These are phyloP conservation scores for Amphimallon solstitiale DNA, from an alignment of 2,888 invertebrate species.

Conservation along the genomic window DNA sequence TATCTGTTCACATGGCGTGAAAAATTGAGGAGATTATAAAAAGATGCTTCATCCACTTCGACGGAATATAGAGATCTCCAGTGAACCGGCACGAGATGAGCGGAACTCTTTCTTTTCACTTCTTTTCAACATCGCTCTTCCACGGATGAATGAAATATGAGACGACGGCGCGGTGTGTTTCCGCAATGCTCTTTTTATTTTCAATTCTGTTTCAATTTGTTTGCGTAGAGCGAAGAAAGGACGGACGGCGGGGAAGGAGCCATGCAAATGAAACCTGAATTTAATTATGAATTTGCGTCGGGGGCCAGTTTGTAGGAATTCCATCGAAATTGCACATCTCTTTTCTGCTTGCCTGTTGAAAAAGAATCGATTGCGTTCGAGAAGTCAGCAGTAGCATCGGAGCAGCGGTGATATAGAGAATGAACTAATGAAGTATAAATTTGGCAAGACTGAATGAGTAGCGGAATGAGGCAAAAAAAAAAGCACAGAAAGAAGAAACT, in stretches of 20 bases:
- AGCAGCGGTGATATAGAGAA: no score
- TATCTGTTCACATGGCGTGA: background rate
- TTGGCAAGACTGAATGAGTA: background rate
- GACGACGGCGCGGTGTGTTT: slow-evolving; percentile 5
- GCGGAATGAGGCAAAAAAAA: background rate
- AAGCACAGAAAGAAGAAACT: slow-evolving; percentile 1
- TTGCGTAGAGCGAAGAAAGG: slow-evolving; percentile 13
- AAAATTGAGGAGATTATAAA: slow-evolving; percentile 12
- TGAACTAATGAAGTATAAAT: slow-evolving; percentile 24
- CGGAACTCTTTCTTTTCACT: background rate
- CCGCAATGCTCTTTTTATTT: slow-evolving; percentile 24
- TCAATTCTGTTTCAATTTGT: slow-evolving; percentile 27
- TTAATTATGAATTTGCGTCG: slow-evolving; percentile 19
- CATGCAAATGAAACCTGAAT: slow-evolving; percentile 26
- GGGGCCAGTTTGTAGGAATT: slow-evolving; percentile 11
- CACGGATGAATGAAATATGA: slow-evolving; percentile 23
- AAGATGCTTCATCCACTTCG: background rate
- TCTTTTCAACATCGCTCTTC: background rate
- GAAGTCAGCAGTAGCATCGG: slow-evolving; percentile 1
- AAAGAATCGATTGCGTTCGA: slow-evolving; percentile 10
- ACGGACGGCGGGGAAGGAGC: no score
- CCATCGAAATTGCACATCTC: slow-evolving; percentile 7
- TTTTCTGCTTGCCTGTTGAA: background rate
- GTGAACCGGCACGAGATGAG: background rate
- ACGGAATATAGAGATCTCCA: background rate